Percentiles rank a stretch among this genome's conserved stretches.
Evolutionary conservation across 2,113 vertebrate genomes (phyloP).

Genomic region (Ophthalmolycus amberensis): DNA sequence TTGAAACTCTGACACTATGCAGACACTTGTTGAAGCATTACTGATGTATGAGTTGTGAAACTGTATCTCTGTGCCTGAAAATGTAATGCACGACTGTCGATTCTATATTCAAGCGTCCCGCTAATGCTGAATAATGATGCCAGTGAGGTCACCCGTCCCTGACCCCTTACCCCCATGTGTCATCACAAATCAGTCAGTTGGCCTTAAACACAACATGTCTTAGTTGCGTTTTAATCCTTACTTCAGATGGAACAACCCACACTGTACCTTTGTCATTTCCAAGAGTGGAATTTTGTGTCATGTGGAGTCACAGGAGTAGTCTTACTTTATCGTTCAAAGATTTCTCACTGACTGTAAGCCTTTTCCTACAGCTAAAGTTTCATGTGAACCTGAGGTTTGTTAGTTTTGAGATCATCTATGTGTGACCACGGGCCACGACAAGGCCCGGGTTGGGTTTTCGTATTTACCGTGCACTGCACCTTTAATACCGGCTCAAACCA

Average conservation of each 20-base stretch:
- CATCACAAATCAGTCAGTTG: conserved; percentile 33
- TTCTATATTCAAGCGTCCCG: conserved; percentile 33
- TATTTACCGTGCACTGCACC: no score
- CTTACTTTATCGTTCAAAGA: conserved; percentile 6
- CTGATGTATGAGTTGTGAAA: conserved; percentile 42
- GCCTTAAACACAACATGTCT: neutral
- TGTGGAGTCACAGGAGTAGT: conserved; percentile 19
- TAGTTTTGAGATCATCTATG: conserved; percentile 25
- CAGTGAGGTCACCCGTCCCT: conserved; percentile 8
- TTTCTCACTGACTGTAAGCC: neutral
- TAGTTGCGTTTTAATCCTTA: neutral
- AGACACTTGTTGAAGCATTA: conserved; percentile 15
- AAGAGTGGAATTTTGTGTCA: conserved; percentile 9
- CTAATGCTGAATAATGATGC: conserved; percentile 46
- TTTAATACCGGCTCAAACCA: no score
- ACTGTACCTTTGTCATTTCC: neutral
- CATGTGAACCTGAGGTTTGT: conserved; percentile 17
- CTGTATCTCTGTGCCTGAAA: conserved; percentile 38
- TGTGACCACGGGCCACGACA: no score
- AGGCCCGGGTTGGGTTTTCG: no score
- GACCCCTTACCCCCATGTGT: conserved; percentile 17
- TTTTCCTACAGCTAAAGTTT: neutral
- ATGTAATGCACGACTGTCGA: conserved; percentile 1
- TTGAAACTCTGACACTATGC: conserved; percentile 41
- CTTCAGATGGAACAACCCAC: neutral